A percentile compares a stretch with the other conserved stretches of the same genome.
phyloP scores from a whole-genome alignment of 2,113 vertebrate genomes.

The Cromileptes altivelis region DNA sequence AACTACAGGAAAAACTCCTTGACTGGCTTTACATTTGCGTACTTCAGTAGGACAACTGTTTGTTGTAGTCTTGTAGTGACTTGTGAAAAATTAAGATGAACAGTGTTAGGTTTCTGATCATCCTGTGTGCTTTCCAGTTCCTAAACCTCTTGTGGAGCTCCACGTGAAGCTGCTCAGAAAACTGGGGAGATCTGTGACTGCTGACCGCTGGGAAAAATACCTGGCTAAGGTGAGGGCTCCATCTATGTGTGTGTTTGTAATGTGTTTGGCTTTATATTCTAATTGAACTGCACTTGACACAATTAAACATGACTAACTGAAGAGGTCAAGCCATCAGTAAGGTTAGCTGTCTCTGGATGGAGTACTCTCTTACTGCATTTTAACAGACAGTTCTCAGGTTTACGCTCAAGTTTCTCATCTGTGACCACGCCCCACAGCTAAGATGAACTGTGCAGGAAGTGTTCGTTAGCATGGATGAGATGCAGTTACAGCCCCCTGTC shows the following conservation, averaged over 20 bases:
- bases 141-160: conserved; percentile 96
- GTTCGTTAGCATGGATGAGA: neutral
- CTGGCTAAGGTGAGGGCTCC: conserved; percentile 91
- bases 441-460: neutral
- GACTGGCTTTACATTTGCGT: neutral
- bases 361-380: neutral
- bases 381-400: neutral
- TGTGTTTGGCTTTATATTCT: neutral
- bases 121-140: conserved; percentile 85
- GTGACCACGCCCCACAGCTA: neutral
- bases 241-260: neutral
- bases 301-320: neutral
- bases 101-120: neutral
- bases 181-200: conserved; percentile 94
- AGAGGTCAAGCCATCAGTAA: neutral
- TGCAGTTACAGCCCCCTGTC: neutral
- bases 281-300: neutral
- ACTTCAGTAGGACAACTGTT: neutral
- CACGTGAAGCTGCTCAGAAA: conserved; percentile 98
- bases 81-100: neutral
- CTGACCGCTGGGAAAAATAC: conserved; percentile 99
- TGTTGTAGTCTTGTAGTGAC: neutral
- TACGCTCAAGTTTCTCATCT: neutral
- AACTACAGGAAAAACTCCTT: neutral
- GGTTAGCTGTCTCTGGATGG: neutral